Conservation (phyloP, 2,113 vertebrate genomes). For the Rhodinocichla rosea region DNA sequence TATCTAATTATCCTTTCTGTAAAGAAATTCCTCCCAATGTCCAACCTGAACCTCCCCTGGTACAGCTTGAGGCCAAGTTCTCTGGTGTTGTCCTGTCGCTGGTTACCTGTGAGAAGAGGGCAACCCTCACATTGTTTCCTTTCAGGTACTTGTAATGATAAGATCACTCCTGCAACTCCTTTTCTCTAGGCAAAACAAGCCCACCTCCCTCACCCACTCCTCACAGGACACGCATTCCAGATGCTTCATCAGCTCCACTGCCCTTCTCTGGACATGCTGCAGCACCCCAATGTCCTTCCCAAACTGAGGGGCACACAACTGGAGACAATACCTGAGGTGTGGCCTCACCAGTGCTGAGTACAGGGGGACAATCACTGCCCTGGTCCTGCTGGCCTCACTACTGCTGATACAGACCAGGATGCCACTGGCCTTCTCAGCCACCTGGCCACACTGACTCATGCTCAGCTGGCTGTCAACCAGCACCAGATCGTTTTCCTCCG, state of each 20-base stretch:
- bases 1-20: not conserved
- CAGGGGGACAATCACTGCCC: not conserved
- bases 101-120: not conserved
- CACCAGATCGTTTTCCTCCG: not conserved
- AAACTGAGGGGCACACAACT: not conserved
- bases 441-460: not conserved
- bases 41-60: not conserved
- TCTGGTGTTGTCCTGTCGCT: rapidly evolving
- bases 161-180: not conserved
- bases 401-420: not conserved
- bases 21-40: not conserved
- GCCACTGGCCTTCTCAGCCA: not conserved
- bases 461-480: not conserved
- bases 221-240: not conserved
- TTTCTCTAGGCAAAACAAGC: not conserved
- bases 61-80: not conserved
- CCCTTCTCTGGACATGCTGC: not conserved
- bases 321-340: not conserved
- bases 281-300: not conserved
- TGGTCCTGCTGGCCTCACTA: not conserved
- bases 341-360: not conserved
- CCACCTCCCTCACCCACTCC: not conserved
- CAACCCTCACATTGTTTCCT: not conserved
- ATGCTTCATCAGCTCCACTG: not conserved
- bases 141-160: not conserved